A percentile compares a stretch with the other conserved stretches of the same genome.
Conservation (phyloP, 2,797 vertebrate species). For the Sitta carolinensis region DNA sequence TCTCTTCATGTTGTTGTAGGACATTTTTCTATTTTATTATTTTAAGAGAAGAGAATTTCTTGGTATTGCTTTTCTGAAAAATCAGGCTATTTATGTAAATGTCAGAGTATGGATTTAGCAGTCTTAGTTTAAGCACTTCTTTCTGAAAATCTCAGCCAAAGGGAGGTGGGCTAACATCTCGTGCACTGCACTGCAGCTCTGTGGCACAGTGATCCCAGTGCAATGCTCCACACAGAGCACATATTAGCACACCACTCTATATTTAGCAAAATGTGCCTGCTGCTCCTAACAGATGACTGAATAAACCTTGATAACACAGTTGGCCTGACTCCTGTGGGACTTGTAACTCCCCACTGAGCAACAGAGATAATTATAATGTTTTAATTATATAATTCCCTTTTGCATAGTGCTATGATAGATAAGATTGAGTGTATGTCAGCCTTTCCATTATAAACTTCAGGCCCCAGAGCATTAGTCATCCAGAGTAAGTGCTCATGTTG, state of each 20-base stretch:
- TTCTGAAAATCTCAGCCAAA: background rate
- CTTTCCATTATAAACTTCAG: conserved; percentile 39
- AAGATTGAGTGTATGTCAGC: conserved; percentile 34
- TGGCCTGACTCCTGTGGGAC: conserved; percentile 39
- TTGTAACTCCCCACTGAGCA: conserved; percentile 45
- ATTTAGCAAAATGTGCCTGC: conserved; percentile 46
- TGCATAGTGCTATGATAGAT: conserved; percentile 14
- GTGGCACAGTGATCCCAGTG: background rate
- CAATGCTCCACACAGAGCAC: background rate
- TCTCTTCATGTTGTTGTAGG: background rate
- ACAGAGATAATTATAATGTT: conserved; percentile 33
- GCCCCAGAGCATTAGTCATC: conserved; percentile 10
- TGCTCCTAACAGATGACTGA: conserved; percentile 34
- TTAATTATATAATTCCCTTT: conserved; percentile 65
- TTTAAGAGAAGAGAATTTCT: background rate
- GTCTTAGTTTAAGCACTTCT: background rate
- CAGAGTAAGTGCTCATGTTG: background rate
- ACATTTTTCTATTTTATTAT: background rate
- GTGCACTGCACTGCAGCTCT: background rate
- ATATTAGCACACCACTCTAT: conserved; percentile 4
- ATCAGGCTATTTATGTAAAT: background rate
- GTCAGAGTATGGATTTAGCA: background rate
- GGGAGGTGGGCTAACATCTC: background rate
- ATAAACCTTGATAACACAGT: conserved; percentile 65
- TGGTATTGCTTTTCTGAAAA: background rate